Percentiles rank a stretch among this genome's conserved stretches.
These are phyloP conservation scores for Plebejus anna DNA, from an alignment of 2,888 invertebrate genomes.

Conservation along the genomic window DNA sequence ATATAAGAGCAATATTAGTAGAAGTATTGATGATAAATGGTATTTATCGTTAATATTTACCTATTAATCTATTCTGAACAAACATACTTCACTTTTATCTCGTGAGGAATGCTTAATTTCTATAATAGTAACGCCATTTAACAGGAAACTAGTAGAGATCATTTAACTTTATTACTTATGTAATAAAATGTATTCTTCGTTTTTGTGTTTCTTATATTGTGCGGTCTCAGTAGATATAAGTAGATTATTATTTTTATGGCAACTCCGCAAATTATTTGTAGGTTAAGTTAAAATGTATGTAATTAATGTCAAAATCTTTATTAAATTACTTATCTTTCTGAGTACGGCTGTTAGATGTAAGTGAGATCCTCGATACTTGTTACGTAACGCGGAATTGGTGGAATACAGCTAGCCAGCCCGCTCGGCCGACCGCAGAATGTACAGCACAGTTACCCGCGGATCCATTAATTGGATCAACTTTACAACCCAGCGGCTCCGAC, in stretches of 20 bases:
- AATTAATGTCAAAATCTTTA: not conserved
- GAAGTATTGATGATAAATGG: not conserved
- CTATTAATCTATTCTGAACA: conserved; percentile 15
- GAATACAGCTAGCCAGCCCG: conserved; percentile 17
- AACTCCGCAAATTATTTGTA: no score
- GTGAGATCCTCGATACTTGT: not conserved
- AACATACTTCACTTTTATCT: conserved; percentile 23
- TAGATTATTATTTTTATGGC: no score
- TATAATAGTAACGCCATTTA: not conserved
- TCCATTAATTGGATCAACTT: conserved; percentile 21
- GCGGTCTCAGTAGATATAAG: no score
- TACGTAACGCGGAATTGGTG: conserved; percentile 7
- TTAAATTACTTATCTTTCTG: not conserved
- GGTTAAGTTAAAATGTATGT: no score
- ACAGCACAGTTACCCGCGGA: conserved; percentile 11
- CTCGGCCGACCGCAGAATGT: conserved; percentile 20
- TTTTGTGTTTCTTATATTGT: no score
- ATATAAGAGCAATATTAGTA: not conserved
- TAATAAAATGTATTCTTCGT: not conserved
- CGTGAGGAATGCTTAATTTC: not conserved
- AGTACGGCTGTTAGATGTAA: not conserved
- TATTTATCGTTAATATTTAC: conserved; percentile 25
- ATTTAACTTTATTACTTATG: not conserved
- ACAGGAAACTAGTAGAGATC: not conserved
- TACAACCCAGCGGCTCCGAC: not conserved